Conservation (phyloP, 2,797 vertebrate species). For the Phalanger gymnotis region DNA sequence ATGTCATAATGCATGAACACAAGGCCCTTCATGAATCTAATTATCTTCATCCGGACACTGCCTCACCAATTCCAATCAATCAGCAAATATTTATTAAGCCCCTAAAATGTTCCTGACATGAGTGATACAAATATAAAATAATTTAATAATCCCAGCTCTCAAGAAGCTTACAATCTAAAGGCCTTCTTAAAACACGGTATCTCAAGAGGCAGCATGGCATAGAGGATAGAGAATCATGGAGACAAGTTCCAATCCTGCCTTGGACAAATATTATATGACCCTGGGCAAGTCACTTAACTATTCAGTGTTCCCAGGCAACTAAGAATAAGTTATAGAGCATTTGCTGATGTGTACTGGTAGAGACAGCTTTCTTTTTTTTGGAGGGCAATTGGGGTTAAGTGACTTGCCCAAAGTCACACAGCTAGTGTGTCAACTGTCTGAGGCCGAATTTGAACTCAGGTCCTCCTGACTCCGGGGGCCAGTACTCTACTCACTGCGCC, state of each 20-base stretch:
- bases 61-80: not conserved
- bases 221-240: not conserved
- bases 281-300: not conserved
- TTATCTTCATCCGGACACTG: not conserved
- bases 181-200: not conserved
- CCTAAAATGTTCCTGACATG: not conserved
- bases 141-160: not conserved
- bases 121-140: not conserved
- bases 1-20: not conserved
- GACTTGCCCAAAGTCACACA: too few species aligned
- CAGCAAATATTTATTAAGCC: not conserved
- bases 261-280: not conserved
- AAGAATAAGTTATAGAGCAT: not conserved
- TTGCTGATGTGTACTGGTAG: not conserved
- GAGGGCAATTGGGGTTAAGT: too few species aligned
- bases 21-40: not conserved
- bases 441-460: too few species aligned
- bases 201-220: not conserved
- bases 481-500: too few species aligned
- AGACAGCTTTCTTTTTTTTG: not conserved
- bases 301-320: not conserved
- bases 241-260: not conserved
- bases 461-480: too few species aligned
- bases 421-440: too few species aligned
- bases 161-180: not conserved